Base-by-base conservation (phyloP, 2,888 invertebrate genomes). In the Ctenicera cuprea region DNA sequence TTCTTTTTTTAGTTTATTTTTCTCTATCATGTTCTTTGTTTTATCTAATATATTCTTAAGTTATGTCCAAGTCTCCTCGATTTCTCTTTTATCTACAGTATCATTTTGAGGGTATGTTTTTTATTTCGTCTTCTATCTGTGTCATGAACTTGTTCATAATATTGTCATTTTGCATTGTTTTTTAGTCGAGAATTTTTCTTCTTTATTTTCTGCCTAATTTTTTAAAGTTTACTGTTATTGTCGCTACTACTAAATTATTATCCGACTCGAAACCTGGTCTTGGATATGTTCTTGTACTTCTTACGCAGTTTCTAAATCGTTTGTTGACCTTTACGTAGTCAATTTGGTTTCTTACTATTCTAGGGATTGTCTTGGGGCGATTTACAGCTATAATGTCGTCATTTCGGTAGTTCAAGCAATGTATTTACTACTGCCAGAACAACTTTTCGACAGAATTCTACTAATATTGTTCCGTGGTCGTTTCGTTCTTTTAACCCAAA, bases 21-120 rank as follows among this genome's bases (percentile, higher is more conserved):
- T 26, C 5, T 5, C 26, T 26, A 26, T 26, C 26, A 5, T 26
- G 26, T 26, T 5, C 5, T 26, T 26, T 5, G 26, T 3, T 26
- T 26, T 26, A 26, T 26, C 26, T 26, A 26, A 26, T 26, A 26
- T 26, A 26, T 26, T 5, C 7, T 41, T 41, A 2, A 41, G n/a
- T 41, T 41, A 2, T 41, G 41, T 41, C 41, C 41, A n/a, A 4
- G 41, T 41, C 11, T 12, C 41, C 41, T 41, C n/a, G 2, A 41
- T 41, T 41, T 11, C n/a, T 41, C 41, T 41, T 41, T 41, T 8
- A 4, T 41, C 41, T 41, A 3, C n/a, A 4, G 11, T 41, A 41
- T 41, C 41, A 41, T n/a, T 41, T 41, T 41, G 41, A 41, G n/a
- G 41, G 41, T 41, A 41, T 41, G 41, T 41, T 41, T 41, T 41